phyloP scores from a whole-genome alignment of 2,113 vertebrate genomes.

The Lethenteron camtschaticum region DNA sequence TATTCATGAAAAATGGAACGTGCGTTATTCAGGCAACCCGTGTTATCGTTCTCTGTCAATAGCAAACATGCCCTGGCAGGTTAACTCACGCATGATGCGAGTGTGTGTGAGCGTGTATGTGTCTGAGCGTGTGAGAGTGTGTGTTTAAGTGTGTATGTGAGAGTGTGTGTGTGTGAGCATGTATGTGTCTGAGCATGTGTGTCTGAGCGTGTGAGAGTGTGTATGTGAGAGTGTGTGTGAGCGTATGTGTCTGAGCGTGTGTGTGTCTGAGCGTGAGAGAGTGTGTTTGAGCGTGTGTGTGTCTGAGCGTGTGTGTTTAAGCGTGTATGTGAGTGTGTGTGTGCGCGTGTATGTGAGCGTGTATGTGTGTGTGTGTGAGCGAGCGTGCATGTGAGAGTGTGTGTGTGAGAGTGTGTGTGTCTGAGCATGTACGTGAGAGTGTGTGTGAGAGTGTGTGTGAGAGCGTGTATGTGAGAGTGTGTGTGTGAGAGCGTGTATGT shows the following conservation, averaged over 20 bases:
- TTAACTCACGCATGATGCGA: background rate
- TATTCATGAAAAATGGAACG: no score
- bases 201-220: background rate
- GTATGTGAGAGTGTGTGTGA: background rate
- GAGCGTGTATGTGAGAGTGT: background rate
- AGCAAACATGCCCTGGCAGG: no score
- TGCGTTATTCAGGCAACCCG: no score
- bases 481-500: background rate
- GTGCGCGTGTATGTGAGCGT: background rate
- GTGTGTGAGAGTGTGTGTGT: no score
- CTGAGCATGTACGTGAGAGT: background rate
- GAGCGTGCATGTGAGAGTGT: no score
- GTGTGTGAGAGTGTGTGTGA: background rate
- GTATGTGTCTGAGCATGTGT: background rate
- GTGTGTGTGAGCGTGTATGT: background rate
- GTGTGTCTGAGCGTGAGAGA: background rate
- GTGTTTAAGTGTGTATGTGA: background rate
- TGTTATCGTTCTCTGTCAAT: no score
- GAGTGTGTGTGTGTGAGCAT: background rate
- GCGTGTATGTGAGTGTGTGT: background rate
- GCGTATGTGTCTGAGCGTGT: background rate
- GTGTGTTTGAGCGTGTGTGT: background rate
- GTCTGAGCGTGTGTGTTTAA: background rate
- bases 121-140: background rate
- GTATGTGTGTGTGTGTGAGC: no score